Base-by-base conservation (phyloP, 2,888 invertebrate species). In the Elysia crispata region DNA sequence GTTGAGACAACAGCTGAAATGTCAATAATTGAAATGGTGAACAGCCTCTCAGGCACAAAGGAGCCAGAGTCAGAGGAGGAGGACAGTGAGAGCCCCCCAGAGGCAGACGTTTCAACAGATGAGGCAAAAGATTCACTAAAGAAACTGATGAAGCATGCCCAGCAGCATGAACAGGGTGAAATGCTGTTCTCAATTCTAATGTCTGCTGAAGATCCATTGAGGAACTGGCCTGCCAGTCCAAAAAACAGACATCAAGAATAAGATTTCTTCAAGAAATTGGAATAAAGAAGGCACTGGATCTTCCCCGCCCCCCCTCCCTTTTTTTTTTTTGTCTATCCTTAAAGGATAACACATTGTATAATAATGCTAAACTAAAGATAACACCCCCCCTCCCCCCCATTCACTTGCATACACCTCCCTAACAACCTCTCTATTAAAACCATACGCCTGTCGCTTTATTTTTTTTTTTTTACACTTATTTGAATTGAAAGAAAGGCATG, bases 171-270 rank as follows among this genome's bases (percentile, higher is more conserved):
- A 28, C 66, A 66, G 66, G 66, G 66, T 66, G 66, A 66, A 66
- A 66, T 25, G 66, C 66, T 66, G 15, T 66, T 70, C 70, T 70
- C 70, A 20, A 41, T 70, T 70, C 33, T 70, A 70, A 70, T 70
- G 70, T 41, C 70, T 70, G 70, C 70, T 70, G 70, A 70, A 33
- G 70, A 70, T 20, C 11, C 33, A 70, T 70, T 1, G 41, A 70
- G 11, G 41, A 70, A 70, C 70, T 70, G 31, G 41, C 70, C 33
- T 70, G 31, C 69, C 31, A 30, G 33, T 13, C 70, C 33, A 70
- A 70, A 70, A 70, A 70, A 41, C 70, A 70, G 70, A 70, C 70
- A 70, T 70, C 70, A 8, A 70, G 30, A 8, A 70, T n/a, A 70
- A 66, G 25, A 66, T 25, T 66, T 66, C 30, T 18, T 66, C 67